These are phyloP conservation scores for Phaethon lepturus DNA, from an alignment of 2,113 vertebrate genomes.

Conservation along the genomic window DNA sequence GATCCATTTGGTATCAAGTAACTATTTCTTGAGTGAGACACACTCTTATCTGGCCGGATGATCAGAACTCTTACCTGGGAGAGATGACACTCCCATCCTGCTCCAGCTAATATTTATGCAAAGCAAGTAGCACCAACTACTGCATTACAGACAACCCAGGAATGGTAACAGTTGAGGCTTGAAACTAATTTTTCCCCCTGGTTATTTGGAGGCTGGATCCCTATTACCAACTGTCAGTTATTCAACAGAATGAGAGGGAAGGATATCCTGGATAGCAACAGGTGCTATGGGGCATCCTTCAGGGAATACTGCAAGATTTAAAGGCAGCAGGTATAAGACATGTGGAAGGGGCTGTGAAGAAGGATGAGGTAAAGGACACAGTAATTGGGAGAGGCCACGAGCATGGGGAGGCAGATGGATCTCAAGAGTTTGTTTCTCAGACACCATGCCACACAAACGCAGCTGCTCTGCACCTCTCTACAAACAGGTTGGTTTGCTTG, in stretches of 20 bases:
- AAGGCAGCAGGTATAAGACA: not conserved
- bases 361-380: not conserved
- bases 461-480: not conserved
- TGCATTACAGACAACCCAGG: not conserved
- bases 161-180: not conserved
- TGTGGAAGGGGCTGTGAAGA: accelerated
- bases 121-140: not conserved
- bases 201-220: not conserved
- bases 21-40: not conserved
- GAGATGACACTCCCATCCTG: not conserved
- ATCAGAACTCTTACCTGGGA: not conserved
- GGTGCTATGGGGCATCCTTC: not conserved
- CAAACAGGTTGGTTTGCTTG: not conserved
- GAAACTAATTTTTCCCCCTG: not conserved
- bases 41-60: not conserved
- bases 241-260: not conserved
- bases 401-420: not conserved
- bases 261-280: not conserved
- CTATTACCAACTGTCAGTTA: not conserved
- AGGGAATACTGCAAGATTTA: not conserved
- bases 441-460: accelerated
- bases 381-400: accelerated
- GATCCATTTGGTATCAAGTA: not conserved
- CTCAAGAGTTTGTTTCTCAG: not conserved
- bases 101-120: not conserved